Evolutionary conservation across 2,113 vertebrate species (phyloP).

Genomic region (Entomyzon cyanotis): DNA sequence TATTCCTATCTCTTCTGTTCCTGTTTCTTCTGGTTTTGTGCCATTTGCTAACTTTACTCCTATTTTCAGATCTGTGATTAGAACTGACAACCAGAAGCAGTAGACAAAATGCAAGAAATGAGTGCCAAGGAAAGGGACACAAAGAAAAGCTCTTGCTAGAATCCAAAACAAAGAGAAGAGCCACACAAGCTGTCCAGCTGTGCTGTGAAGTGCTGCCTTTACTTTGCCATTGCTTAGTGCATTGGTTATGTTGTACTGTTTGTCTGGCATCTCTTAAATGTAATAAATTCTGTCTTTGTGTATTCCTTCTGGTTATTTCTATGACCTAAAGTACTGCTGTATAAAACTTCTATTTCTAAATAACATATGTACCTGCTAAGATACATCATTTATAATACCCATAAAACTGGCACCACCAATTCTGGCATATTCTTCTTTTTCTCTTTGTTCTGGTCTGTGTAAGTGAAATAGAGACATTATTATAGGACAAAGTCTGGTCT

Average conservation of each 20-base stretch:
- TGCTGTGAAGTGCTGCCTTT: not conserved
- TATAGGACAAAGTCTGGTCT: not conserved
- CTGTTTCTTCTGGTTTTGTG: not conserved
- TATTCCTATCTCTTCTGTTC: not conserved
- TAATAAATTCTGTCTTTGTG: not conserved
- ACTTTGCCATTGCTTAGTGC: not conserved
- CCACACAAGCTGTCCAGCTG: not conserved
- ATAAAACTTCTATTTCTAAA: constrained; percentile 31
- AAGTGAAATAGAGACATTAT: not conserved
- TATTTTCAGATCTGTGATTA: constrained; percentile 2
- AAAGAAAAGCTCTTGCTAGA: not conserved
- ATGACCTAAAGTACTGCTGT: not conserved
- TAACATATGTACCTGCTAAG: not conserved
- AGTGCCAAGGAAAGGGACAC: not conserved
- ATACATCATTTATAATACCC: constrained; percentile 8
- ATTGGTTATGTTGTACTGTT: not conserved
- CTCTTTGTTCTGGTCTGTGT: not conserved
- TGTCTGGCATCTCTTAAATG: not conserved
- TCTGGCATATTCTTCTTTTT: not conserved
- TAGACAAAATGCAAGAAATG: not conserved
- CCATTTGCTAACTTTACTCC: not conserved
- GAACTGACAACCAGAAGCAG: not conserved
- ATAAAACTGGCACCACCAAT: constrained; percentile 7
- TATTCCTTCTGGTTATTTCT: constrained; percentile 5
- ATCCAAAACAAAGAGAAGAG: not conserved